Evolutionary conservation across 2,797 vertebrate genomes (phyloP).

Genomic region (Mus spretus): DNA sequence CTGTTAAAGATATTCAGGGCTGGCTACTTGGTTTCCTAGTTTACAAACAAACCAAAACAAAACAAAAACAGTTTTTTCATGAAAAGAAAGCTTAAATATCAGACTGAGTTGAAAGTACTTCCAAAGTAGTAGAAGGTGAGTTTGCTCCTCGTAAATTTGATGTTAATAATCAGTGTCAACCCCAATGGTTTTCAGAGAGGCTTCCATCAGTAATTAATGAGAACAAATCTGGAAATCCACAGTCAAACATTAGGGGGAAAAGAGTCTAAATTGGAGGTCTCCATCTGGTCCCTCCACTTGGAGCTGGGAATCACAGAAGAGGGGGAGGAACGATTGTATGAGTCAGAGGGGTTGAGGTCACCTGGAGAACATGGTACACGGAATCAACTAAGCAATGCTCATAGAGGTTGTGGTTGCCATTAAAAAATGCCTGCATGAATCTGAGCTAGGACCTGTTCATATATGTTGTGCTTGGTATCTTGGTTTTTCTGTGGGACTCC

Average conservation of each 20-base stretch:
- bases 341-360: background rate
- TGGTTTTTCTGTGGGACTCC: background rate
- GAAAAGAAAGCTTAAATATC: background rate
- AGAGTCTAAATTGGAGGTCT: background rate
- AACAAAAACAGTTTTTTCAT: slow-evolving; percentile 25
- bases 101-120: slow-evolving; percentile 16
- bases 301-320: background rate
- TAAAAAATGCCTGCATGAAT: background rate
- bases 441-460: background rate
- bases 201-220: background rate
- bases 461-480: background rate
- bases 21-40: background rate
- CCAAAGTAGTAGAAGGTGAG: slow-evolving; percentile 54
- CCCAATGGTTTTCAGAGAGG: background rate
- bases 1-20: background rate
- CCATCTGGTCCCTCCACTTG: background rate
- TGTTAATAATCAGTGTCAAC: background rate
- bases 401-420: background rate
- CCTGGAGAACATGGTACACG: background rate
- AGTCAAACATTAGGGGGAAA: background rate
- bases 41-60: background rate
- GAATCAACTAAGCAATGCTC: background rate
- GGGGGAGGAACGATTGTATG: background rate
- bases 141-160: slow-evolving; percentile 45
- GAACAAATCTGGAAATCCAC: background rate